Percentiles rank a stretch among this genome's conserved stretches.
phyloP scores from a whole-genome alignment of 2,113 vertebrate species.

The Copsychus sechellarum region DNA sequence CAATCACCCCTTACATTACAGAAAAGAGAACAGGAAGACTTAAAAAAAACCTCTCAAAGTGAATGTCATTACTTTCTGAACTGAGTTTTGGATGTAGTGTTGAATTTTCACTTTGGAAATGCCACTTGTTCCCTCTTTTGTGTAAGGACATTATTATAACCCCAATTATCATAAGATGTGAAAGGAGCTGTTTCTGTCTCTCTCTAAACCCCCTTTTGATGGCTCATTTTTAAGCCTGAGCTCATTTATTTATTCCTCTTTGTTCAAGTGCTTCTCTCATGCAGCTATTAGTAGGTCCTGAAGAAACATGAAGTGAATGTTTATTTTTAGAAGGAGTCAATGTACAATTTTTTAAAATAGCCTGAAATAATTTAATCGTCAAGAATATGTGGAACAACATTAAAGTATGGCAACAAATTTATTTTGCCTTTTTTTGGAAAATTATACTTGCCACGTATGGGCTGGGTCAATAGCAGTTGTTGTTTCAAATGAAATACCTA shows the following conservation, averaged over 20 bases:
- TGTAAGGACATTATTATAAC: not conserved
- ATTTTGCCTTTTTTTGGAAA: not conserved
- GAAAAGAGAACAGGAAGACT: not conserved
- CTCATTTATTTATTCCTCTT: conserved; percentile 9
- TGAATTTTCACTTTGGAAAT: conserved; percentile 1
- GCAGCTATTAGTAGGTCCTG: not conserved
- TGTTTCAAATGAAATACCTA: not conserved
- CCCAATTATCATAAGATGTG: not conserved
- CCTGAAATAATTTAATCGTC: not conserved
- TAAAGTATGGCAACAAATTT: not conserved
- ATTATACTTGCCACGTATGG: not conserved
- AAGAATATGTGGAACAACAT: not conserved
- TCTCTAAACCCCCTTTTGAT: not conserved
- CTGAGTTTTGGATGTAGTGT: not conserved
- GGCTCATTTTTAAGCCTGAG: not conserved
- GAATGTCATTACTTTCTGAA: not conserved
- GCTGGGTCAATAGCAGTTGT: not conserved
- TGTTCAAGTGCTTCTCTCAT: not conserved
- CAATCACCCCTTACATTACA: not conserved
- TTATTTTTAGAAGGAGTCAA: not conserved
- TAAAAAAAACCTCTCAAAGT: not conserved
- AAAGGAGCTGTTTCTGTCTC: not conserved
- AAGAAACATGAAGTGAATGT: not conserved
- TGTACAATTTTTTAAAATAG: not conserved
- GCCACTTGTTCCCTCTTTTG: not conserved